These are phyloP conservation scores for Epinephelus cyanopodus DNA, from an alignment of 2,113 vertebrate species.

Conservation along the genomic window DNA sequence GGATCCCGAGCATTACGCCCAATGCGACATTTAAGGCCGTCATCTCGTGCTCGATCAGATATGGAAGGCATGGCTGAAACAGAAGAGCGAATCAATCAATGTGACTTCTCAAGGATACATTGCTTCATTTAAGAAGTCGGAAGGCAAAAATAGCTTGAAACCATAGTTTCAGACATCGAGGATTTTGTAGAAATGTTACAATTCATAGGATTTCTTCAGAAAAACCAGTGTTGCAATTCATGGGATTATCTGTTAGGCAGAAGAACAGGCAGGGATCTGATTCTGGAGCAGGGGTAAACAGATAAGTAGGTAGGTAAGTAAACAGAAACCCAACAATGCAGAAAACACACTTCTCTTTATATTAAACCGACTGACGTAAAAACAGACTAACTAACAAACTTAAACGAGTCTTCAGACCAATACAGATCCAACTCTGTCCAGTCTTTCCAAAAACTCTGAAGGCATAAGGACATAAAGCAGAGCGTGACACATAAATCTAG, in stretches of 20 bases:
- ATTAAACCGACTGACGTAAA: too few species aligned
- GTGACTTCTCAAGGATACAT: neutral
- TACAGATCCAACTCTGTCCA: too few species aligned
- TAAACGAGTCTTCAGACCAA: too few species aligned
- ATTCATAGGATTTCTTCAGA: neutral
- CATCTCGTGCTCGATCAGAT: rapidly evolving
- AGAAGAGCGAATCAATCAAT: constrained; percentile 6
- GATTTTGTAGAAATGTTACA: neutral
- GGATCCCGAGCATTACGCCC: neutral
- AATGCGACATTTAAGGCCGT: rapidly evolving
- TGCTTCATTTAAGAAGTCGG: neutral
- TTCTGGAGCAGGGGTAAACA: too few species aligned
- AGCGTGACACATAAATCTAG: neutral
- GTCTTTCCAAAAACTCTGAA: too few species aligned
- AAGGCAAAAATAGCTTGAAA: neutral
- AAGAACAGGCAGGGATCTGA: too few species aligned
- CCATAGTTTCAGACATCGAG: neutral
- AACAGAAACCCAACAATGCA: too few species aligned
- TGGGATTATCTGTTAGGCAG: neutral
- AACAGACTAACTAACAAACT: too few species aligned
- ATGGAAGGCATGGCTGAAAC: constrained; percentile 64
- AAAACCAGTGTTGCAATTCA: neutral
- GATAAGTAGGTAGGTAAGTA: too few species aligned
- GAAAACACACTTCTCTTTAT: too few species aligned
- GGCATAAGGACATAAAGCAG: too few species aligned